Evolutionary conservation across 2,797 vertebrate genomes (phyloP).

Genomic region (Enteromius argenteus): DNA sequence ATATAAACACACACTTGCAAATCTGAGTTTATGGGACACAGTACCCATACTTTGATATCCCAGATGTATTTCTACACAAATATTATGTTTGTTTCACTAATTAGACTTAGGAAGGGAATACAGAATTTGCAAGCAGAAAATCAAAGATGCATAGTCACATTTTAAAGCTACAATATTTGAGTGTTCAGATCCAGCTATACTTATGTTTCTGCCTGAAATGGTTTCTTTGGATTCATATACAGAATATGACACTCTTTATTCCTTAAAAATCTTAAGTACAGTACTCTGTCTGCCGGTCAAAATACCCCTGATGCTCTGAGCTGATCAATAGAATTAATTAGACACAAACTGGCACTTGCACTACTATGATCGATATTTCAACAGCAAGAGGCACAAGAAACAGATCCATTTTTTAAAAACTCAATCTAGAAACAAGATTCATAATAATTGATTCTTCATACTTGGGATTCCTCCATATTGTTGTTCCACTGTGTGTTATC

Average conservation of each 20-base stretch:
- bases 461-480: constrained; percentile 73
- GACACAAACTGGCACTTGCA: constrained; percentile 73
- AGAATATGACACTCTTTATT: constrained; percentile 21
- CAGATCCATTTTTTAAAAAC: constrained; percentile 71
- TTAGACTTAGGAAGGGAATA: constrained; percentile 46
- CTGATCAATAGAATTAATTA: constrained; percentile 75
- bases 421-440: constrained; percentile 74
- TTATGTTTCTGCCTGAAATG: neutral
- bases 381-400: constrained; percentile 69
- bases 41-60: constrained; percentile 51
- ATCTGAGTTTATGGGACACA: constrained; percentile 32
- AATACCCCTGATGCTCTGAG: constrained; percentile 44
- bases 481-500: constrained; percentile 71
- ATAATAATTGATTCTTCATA: constrained; percentile 72
- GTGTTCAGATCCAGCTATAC: neutral
- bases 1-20: constrained; percentile 10
- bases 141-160: constrained; percentile 33
- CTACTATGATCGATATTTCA: constrained; percentile 73
- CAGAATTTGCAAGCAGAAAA: constrained; percentile 30
- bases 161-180: constrained; percentile 25
- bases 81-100: constrained; percentile 55
- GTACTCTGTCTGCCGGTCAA: constrained; percentile 13
- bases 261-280: constrained; percentile 19
- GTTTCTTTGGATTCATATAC: constrained; percentile 15
- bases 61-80: constrained; percentile 52